phyloP scores from a whole-genome alignment of 2,888 invertebrate genomes.

The Acanthosepion pharaonis region DNA sequence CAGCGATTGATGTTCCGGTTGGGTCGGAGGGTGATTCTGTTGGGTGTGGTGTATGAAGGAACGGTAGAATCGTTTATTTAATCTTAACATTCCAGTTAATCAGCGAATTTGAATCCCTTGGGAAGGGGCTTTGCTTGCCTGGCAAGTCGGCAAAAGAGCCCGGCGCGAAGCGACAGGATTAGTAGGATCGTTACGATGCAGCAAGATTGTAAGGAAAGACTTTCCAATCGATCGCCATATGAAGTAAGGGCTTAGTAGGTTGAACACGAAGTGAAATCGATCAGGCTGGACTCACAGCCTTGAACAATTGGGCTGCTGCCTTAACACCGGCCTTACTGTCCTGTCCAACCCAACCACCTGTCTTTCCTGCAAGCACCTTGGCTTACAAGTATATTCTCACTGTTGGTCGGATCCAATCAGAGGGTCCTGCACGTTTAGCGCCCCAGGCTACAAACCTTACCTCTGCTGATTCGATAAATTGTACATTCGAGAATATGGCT shows the following conservation, averaged over 20 bases:
- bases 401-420: background rate
- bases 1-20: background rate
- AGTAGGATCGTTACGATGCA: background rate
- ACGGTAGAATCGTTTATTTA: background rate
- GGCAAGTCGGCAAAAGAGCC: background rate
- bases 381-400: background rate
- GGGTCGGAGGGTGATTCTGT: background rate
- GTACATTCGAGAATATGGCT: background rate
- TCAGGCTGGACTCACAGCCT: background rate
- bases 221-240: background rate
- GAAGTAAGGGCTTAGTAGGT: background rate
- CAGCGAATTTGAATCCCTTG: background rate
- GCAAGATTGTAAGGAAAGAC: background rate
- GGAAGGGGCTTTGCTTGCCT: background rate
- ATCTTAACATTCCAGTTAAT: conserved; percentile 33
- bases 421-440: background rate
- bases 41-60: too few relatives aligned
- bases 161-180: background rate
- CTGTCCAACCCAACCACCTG: background rate
- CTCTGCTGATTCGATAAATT: background rate
- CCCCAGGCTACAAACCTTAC: background rate
- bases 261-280: background rate
- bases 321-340: rapidly evolving
- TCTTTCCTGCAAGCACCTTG: background rate
- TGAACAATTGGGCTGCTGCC: background rate